Evolutionary conservation across 2,888 invertebrate species (phyloP), one percentile per base, ranked within the genome.

Genomic region (Diplolepis rosae): DNA sequence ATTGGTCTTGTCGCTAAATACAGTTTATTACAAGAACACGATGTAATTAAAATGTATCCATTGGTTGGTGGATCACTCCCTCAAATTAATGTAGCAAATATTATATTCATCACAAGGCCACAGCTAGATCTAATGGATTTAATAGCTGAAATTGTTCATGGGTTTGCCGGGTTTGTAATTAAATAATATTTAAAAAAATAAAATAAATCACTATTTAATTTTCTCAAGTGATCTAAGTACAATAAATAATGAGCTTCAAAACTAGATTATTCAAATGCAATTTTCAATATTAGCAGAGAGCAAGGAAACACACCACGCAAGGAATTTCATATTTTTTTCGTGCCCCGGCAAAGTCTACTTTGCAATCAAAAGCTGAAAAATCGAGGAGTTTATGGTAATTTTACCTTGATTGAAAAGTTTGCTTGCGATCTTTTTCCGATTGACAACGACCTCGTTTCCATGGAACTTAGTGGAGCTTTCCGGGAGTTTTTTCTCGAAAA

Each of bases 361-460:
- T 98, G 98, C 89, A 94, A 95, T 84, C 96, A 95, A 80, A 94
- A 95, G 82, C 90, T 98, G 9, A 93, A 95, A 89, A 94, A 95
- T 83, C 92, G 94, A 79, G 95, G 96, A 0, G 96, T 98, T 1
- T 92, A 93, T 78, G 93, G 93, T 1, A 94, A 93, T 81, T 93
- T 97, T 68, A 92, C 92, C 0, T 91, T 93, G 18, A 92, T 96
- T 32, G 95, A 95, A 81, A 97, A 98, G 89, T 95, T 97, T 80
- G 92, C 94, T 72, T 95, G 97, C 88, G 95, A 96, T 82, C 92
- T 98, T 51, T 95, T 96, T 85, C 97, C 98, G 0, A 93, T 98
- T 82, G 98, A 98, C 83, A 94, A 93, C 83, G 98, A 98, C 90
- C 91, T 98, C 9, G 92, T 98, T 81, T 97, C 98, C 0, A 94